Evolutionary conservation across 2,797 vertebrate genomes (phyloP).

Genomic region (Takifugu rubripes): DNA sequence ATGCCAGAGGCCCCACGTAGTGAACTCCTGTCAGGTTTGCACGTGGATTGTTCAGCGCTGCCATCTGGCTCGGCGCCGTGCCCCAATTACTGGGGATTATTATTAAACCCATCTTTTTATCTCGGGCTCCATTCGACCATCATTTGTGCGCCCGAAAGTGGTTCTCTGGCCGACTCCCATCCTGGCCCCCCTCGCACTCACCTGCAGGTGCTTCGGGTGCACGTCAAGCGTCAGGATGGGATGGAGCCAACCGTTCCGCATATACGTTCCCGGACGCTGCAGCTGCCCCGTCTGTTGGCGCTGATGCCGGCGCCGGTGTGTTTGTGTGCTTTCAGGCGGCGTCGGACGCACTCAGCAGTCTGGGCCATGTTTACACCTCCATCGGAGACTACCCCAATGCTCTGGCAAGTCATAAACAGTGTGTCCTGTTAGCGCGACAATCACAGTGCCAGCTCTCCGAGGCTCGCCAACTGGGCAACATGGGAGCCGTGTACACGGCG

Average conservation of each 20-base stretch:
- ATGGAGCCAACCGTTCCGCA: background rate
- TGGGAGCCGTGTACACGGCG: constrained; percentile 95
- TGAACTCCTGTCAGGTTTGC: too few relatives aligned
- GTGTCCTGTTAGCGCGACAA: constrained; percentile 89
- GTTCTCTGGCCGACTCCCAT: background rate
- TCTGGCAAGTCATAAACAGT: constrained; percentile 95
- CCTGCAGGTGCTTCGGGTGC: background rate
- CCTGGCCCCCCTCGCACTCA: background rate
- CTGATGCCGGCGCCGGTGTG: background rate
- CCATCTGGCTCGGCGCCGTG: too few relatives aligned
- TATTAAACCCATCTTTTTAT: too few relatives aligned
- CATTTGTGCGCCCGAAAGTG: too few relatives aligned
- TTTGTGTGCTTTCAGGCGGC: constrained; percentile 79
- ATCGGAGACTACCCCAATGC: constrained; percentile 96
- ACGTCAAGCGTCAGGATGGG: background rate
- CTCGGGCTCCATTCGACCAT: too few relatives aligned
- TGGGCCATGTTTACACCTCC: constrained; percentile 94
- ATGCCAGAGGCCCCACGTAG: too few relatives aligned
- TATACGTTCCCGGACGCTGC: too few relatives aligned
- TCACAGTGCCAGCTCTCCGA: constrained; percentile 89
- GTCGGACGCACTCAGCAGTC: constrained; percentile 89
- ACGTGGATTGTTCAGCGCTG: too few relatives aligned
- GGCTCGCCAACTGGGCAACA: constrained; percentile 93
- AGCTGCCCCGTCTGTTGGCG: background rate
- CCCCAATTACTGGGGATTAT: too few relatives aligned